phyloP scores from a whole-genome alignment of 2,113 vertebrate genomes.

The Psilopsiagon aurifrons region DNA sequence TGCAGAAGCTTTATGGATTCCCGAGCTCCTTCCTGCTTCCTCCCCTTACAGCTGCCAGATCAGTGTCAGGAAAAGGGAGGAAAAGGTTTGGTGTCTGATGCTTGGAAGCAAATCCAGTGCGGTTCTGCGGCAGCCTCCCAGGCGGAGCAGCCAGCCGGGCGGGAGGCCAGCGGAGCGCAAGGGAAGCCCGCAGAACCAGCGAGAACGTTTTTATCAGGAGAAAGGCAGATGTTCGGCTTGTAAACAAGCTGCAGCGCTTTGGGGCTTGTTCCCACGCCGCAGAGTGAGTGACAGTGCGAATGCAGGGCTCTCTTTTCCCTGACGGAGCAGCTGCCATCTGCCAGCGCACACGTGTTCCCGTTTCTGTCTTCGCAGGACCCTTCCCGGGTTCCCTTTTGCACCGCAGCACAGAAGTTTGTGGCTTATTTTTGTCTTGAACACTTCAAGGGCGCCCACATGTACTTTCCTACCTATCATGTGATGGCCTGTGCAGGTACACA shows the following conservation, averaged over 20 bases:
- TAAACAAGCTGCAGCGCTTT: neutral
- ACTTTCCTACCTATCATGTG: neutral
- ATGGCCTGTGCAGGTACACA: rapidly evolving
- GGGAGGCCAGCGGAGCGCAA: neutral
- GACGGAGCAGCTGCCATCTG: rapidly evolving
- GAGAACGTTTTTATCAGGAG: neutral
- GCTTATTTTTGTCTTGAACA: neutral
- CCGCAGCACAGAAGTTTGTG: rapidly evolving
- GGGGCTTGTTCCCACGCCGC: neutral
- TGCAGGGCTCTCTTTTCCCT: neutral
- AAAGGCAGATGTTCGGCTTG: neutral
- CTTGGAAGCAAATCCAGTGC: neutral
- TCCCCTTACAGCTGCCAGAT: neutral
- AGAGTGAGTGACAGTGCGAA: rapidly evolving
- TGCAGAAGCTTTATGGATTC: neutral
- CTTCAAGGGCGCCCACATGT: neutral
- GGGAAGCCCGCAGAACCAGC: neutral
- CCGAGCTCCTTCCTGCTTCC: neutral
- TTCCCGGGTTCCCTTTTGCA: neutral
- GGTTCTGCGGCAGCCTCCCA: neutral
- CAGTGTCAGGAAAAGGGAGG: neutral
- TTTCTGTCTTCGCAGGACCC: neutral
- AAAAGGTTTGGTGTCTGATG: rapidly evolving
- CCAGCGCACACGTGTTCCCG: rapidly evolving
- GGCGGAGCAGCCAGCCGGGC: neutral